Conservation (phyloP, 2,797 vertebrate genomes). For the Perdix hodgsoniae region DNA sequence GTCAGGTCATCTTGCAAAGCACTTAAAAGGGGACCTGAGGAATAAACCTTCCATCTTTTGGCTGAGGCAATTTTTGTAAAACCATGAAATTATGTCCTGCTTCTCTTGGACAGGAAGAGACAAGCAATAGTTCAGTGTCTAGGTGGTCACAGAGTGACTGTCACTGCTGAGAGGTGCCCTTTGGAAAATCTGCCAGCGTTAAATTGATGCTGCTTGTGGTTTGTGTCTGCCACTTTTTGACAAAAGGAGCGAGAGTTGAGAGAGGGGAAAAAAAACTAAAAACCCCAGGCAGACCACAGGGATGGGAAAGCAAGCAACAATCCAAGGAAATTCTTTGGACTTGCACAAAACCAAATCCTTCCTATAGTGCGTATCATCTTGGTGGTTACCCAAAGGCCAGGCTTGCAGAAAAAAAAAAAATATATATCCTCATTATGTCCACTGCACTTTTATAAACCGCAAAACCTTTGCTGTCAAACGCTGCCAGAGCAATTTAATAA, state of each 20-base stretch:
- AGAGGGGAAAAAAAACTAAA: neutral
- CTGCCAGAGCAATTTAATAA: slow-evolving; percentile 74
- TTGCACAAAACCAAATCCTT: slow-evolving; percentile 29
- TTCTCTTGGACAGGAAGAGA: neutral
- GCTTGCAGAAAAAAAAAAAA: slow-evolving; percentile 9
- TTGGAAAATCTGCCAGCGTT: neutral
- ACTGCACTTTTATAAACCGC: slow-evolving; percentile 41
- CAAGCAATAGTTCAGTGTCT: neutral
- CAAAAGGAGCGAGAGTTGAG: slow-evolving; percentile 12
- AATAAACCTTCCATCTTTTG: neutral
- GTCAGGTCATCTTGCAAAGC: slow-evolving; percentile 13
- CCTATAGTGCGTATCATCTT: slow-evolving; percentile 4
- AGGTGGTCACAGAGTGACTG: neutral
- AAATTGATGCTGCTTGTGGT: slow-evolving; percentile 25
- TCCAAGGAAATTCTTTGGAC: neutral
- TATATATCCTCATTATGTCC: slow-evolving; percentile 64
- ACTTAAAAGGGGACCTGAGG: slow-evolving; percentile 17
- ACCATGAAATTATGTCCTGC: slow-evolving; percentile 22
- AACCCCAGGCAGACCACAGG: neutral
- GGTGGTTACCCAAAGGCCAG: slow-evolving; percentile 42
- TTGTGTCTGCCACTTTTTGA: slow-evolving; percentile 25
- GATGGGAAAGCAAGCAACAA: slow-evolving; percentile 17
- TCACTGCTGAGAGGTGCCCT: slow-evolving; percentile 6
- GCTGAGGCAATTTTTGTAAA: slow-evolving; percentile 38
- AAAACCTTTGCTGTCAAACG: slow-evolving; percentile 70